Base-by-base conservation (phyloP, 92 coral and sea anemone genomes). In the Blastomussa wellsi region DNA sequence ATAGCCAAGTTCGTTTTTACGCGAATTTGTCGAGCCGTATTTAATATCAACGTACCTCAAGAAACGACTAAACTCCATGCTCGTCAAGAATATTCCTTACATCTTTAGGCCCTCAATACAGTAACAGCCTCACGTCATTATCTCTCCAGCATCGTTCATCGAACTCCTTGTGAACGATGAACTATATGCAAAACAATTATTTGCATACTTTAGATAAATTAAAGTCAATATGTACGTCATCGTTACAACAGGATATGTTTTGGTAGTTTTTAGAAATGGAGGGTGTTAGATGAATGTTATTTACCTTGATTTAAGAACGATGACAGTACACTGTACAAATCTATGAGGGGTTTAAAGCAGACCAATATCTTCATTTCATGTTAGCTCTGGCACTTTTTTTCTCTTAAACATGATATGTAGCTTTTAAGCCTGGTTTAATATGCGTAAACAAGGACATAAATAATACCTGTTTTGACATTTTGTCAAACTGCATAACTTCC, bases 181-280 rank as follows among this genome's bases (percentile, higher is more conserved):
- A 69, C 1, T 14, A 33, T 14, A 69, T 0, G 44, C 44, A 0
- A 70, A 70, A 36, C 16, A 19, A 36, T 15, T 22, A 35, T 69
- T n/a, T 70, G 28, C 17, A 62, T 62, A 24, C 24, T 41, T 71
- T 28, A 38, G 78, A 39, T 70, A 52, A 82, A 82, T 82, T 59
- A 32, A 80, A 44, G 28, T 31, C 31, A 76, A 17, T 26, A 32
- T 8, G 39, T 4, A 69, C 47, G 60, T 35, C 57, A 10, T 15
- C 42, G 38, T 38, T 76, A 20, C 44, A 49, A 19, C 68, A 51
- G 86, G 86, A 72, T n/a, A n/a, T n/a, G 78, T 52, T 53, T 51
- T 28, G 37, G 3, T 51, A 51, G 32, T 51, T 22, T 52, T 29
- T 49, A 28, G 31, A 33, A 68, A 22, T 9, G 66, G 36, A 47